Conservation (phyloP, 2,113 vertebrate genomes). For the Corythornis cristatus region DNA sequence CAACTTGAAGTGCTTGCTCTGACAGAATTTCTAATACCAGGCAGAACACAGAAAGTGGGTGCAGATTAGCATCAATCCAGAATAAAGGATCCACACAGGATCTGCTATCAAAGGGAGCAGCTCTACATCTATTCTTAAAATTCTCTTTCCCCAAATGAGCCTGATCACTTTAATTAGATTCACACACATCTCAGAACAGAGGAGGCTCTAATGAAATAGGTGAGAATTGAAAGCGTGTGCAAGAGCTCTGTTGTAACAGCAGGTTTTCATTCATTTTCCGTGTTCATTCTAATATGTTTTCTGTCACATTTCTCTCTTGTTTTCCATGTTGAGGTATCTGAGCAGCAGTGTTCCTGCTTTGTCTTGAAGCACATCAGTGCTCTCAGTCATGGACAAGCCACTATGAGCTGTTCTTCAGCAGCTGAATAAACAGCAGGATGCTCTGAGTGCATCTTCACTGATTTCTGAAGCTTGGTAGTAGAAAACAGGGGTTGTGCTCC, state of each 20-base stretch:
- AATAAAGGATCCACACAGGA: not conserved
- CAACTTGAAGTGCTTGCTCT: not conserved
- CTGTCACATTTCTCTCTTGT: not conserved
- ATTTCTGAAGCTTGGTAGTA: not conserved
- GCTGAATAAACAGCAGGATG: not conserved
- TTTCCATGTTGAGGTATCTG: not conserved
- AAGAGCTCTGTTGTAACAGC: not conserved
- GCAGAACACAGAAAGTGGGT: not conserved
- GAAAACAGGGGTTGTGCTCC: not conserved
- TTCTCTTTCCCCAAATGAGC: not conserved
- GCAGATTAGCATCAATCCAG: not conserved
- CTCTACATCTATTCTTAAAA: not conserved
- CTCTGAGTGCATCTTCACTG: not conserved
- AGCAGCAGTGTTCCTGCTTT: not conserved
- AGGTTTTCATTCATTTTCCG: not conserved
- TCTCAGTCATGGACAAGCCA: not conserved
- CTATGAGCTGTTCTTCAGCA: not conserved
- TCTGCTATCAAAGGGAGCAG: not conserved
- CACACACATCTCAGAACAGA: constrained; percentile 7
- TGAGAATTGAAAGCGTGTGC: constrained; percentile 12
- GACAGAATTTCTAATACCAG: not conserved
- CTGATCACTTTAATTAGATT: constrained; percentile 1
- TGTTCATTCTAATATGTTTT: constrained; percentile 18
- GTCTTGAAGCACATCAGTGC: not conserved
- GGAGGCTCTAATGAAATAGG: not conserved